Evolutionary conservation across 2,797 vertebrate genomes (phyloP), one percentile per base, ranked within the genome.

Genomic region (Apodemus agrarius): DNA sequence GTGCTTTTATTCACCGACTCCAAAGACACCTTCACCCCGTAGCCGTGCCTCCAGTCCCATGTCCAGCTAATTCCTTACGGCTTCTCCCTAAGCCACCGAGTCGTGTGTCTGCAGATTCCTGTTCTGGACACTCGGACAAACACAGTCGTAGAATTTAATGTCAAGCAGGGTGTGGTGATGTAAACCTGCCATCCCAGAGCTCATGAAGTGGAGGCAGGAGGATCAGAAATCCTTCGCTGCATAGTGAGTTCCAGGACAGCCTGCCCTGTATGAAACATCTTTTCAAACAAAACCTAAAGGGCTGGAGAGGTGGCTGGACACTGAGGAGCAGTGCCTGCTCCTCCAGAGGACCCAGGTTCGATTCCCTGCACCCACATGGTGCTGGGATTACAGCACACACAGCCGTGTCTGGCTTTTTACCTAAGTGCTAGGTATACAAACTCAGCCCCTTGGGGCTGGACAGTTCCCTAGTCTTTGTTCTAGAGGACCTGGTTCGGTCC

Each of bases 101-200:
- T 83, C 84, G 84, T 93, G 59, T 94, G 24, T 74, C 82, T 84
- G 16, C 67, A 79, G 90, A 87, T 93, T 61, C 80, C 72, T 83
- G 24, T 89, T 93, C 59, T 19, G 46, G 81, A 61, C 81, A 74
- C 61, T 43, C 11, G 49, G 14, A 63, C 79, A 84, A 94, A 59
- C n/a, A 40, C 49, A 89, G 46, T 91, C 37, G 43, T 46, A 78
- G 40, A 69, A 0, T 80, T 17, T 34, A 16, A 54, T 37, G 5
- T 37, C 85, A 57, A 29, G 22, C 8, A 57, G 67, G 67, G 13
- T 37, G 8, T 72, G 67, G 21, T 54, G n/a, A 17, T 21, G 22
- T 54, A 40, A 29, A 5, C 65, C 67, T 72, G 24, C 24, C 22
- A 19, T 40, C 85, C 85, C 49, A 87, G 85, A 37, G 61, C 26